Conservation (phyloP, 2,113 vertebrate species). For the Syrmaticus mikado region DNA sequence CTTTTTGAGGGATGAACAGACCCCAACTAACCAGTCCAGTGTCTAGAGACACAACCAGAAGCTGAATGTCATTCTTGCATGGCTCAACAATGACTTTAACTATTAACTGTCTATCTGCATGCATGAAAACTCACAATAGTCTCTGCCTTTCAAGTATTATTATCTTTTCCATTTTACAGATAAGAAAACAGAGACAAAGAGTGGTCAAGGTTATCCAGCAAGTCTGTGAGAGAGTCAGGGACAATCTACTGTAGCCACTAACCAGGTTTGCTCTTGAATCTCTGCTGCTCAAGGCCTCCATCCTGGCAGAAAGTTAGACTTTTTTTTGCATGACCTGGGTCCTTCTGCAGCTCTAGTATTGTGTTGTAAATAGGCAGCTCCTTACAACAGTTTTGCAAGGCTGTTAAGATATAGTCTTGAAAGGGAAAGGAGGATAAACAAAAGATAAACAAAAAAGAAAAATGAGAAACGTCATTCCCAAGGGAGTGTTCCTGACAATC, state of each 20-base stretch:
- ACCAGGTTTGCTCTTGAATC: not conserved
- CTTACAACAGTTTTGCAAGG: not conserved
- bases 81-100: not conserved
- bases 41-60: not conserved
- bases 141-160: not conserved
- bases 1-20: not conserved
- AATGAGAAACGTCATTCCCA: conserved; percentile 33
- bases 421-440: conserved; percentile 29
- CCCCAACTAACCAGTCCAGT: not conserved
- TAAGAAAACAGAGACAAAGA: not conserved
- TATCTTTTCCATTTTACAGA: not conserved
- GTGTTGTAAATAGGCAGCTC: not conserved
- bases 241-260: not conserved
- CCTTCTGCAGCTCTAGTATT: not conserved
- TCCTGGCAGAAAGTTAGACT: not conserved
- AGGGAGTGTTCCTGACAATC: conserved; percentile 51
- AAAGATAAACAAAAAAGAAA: conserved; percentile 54
- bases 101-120: not conserved
- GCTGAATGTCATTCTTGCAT: not conserved
- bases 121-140: not conserved
- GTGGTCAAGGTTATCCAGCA: not conserved
- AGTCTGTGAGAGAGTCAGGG: not conserved
- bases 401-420: not conserved
- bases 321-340: not conserved
- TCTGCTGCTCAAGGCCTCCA: not conserved